Base-by-base conservation (phyloP, 2,888 invertebrate genomes). In the Nomada lathburiana region DNA sequence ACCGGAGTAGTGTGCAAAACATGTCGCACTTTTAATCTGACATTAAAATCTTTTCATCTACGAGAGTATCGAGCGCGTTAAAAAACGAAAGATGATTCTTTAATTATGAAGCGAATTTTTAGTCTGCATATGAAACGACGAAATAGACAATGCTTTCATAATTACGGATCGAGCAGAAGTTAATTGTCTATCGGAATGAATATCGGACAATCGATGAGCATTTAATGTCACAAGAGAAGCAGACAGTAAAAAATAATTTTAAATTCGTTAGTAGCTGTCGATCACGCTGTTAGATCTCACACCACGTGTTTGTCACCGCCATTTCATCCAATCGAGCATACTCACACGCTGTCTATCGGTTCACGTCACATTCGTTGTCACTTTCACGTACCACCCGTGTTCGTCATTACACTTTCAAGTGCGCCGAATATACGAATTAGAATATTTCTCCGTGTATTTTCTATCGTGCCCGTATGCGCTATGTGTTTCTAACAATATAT, bases 401-500 rank as follows among this genome's bases (percentile, higher is more conserved):
- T 72, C 76, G 50, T 72, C 73, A 44, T 47, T 55, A 59, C 63
- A 20, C 52, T 68, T 23, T 64, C 59, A 20, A 79, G 57, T 29
- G 47, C 60, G 23, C 64, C 47, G 77, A 65, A 73, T 29, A 76
- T 53, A 59, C 23, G 69, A 63, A 78, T 76, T 83, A 75, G 63
- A 72, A 60, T 77, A 70, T 63, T 52, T 53, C 50, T 78, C 9
- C 57, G 53, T 65, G 13, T 57, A 3, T 18, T 73, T 23, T 57
- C 5, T 67, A 20, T 18, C 36, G 42, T 53, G 42, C 23, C 13
- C 67, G 59, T 81, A 52, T 74, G 64, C 64, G 57, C 81, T 67
- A 64, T 71, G 71, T 84, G 57, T 86, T 78, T 86, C 85, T 88
- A 88, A 87, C 70, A 62, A 87, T 85, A 70, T 26, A 26, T 26